Evolutionary conservation across 2,888 invertebrate species (phyloP), one percentile per base, ranked within the genome.

Genomic region (Dione juno): DNA sequence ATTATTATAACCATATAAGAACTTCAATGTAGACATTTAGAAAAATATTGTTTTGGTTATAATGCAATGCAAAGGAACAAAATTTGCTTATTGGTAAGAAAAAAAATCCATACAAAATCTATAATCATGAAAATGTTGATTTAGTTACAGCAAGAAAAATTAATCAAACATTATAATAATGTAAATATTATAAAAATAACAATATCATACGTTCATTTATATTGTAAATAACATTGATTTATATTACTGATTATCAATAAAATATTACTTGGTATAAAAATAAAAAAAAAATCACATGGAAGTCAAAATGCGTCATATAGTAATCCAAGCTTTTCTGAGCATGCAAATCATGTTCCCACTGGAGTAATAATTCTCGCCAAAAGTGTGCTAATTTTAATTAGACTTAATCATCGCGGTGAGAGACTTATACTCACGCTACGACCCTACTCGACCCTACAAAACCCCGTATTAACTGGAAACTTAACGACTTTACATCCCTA

Each of bases 381-480:
- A 79, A 78, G 75, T 74, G 76, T 82, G 87, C 87, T 89, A 90
- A 89, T 70, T 88, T 89, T 88, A 90, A 91, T 90, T 90, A 89
- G 86, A 87, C 65, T 65, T 65, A 70, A 74, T 74, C 67, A 74
- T 86, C 82, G 81, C 85, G 86, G 84, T 83, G 83, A 84, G 76
- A 77, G 69, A 74, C 75, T 75, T 73, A 77, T 74, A 71, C 69
- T 68, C 80, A 41, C 73, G 79, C 67, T 66, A 70, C 78, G 77
- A 72, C 76, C 77, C 72, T 78, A 80, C 59, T 57, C 66, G 57
- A 80, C 82, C 82, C 81, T 80, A 61, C 45, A 61, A 57, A 61
- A 61, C 43, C 59, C 45, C 61, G 8, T 61, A 61, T 43, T 61
- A 61, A 45, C 43, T 61, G 43, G 21, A 61, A 61, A 61, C 61